These are phyloP conservation scores for Drosophila saltans DNA, from an alignment of 1,140 invertebrate genomes.

Conservation along the genomic window DNA sequence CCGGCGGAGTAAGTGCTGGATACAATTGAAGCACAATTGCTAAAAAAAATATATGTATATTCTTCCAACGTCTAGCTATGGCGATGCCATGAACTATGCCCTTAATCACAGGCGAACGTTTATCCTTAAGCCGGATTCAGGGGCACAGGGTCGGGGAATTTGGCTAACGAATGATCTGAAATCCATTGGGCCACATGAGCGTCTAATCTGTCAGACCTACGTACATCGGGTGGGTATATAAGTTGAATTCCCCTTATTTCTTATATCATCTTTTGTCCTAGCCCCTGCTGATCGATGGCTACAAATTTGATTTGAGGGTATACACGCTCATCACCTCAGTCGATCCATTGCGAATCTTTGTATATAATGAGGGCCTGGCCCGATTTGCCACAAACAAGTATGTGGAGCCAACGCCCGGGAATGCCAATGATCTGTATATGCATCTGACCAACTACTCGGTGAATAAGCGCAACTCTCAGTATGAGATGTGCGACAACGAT, in stretches of 20 bases:
- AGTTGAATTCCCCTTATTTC: background rate
- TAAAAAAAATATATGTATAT: background rate
- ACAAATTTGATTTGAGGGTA: conserved; percentile 98
- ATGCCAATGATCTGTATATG: conserved; percentile 95
- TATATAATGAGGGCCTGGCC: conserved; percentile 97
- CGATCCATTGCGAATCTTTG: conserved; percentile 95
- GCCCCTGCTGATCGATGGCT: conserved; percentile 96
- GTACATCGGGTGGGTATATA: conserved; percentile 83
- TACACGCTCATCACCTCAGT: conserved; percentile 97
- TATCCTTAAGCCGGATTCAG: conserved; percentile 94
- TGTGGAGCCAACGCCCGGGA: conserved; percentile 90
- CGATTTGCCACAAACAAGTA: conserved; percentile 95
- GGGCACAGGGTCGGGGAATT: conserved; percentile 94
- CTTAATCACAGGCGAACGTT: conserved; percentile 89
- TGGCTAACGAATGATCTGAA: conserved; percentile 90
- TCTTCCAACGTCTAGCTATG: conserved; percentile 49
- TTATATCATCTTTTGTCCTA: conserved; percentile 62
- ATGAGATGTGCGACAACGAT: conserved; percentile 85
- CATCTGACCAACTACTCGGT: conserved; percentile 99
- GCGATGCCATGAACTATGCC: conserved; percentile 74
- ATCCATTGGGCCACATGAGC: conserved; percentile 90
- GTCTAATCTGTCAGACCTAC: conserved; percentile 93
- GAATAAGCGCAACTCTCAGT: conserved; percentile 95
- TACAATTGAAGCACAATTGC: background rate
- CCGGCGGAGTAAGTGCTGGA: conserved; percentile 90